Percentiles rank a stretch among this genome's conserved stretches.
These are phyloP conservation scores for Delphinapterus leucas DNA, from an alignment of 2,113 vertebrate species.

Conservation along the genomic window DNA sequence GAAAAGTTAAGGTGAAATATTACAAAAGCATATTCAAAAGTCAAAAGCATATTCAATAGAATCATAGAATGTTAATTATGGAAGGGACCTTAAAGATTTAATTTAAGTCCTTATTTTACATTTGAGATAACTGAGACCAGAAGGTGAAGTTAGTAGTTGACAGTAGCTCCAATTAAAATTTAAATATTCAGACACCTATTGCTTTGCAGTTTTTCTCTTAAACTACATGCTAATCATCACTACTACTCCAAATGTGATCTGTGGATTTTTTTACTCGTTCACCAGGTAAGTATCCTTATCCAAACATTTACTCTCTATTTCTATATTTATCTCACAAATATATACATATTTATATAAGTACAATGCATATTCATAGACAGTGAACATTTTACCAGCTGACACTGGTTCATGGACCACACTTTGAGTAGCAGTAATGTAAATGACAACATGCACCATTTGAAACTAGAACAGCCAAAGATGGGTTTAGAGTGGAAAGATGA, in stretches of 20 bases:
- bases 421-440: not conserved
- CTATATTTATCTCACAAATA: not conserved
- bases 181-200: conserved; percentile 34
- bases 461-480: not conserved
- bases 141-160: conserved; percentile 13
- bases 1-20: not conserved
- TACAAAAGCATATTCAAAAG: not conserved
- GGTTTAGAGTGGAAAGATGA: not conserved
- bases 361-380: not conserved
- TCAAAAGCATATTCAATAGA: conserved; percentile 2
- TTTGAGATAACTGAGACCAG: conserved; percentile 30
- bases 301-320: not conserved
- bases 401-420: not conserved
- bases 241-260: not conserved
- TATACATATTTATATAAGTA: not conserved
- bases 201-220: not conserved
- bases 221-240: not conserved
- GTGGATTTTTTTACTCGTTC: not conserved
- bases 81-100: not conserved
- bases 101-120: not conserved
- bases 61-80: not conserved
- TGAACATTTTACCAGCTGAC: not conserved
- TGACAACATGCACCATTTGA: not conserved
- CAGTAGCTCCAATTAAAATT: conserved; percentile 38
- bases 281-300: not conserved